Conservation (phyloP, 2,113 vertebrate genomes). For the Peucedramus taeniatus region DNA sequence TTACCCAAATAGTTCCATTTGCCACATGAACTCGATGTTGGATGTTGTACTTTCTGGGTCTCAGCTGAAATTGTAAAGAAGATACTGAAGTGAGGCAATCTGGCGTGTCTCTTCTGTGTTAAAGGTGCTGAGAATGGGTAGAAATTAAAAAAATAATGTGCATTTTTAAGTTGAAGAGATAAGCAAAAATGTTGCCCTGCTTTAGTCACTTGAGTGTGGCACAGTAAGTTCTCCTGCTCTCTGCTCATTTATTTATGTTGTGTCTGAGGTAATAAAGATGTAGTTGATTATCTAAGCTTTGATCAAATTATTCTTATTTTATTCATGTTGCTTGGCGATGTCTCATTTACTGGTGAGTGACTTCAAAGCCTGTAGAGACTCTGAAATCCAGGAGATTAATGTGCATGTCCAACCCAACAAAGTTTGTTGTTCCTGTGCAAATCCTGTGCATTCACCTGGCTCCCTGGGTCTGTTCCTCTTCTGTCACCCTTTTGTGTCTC, state of each 20-base stretch:
- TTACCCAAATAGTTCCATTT: not conserved
- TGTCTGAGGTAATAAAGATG: slow-evolving; percentile 3
- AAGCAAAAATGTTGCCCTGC: not conserved
- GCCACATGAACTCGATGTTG: not conserved
- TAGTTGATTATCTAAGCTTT: slow-evolving; percentile 19
- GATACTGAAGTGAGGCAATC: not conserved
- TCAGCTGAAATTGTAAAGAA: not conserved
- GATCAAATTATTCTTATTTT: slow-evolving; percentile 11
- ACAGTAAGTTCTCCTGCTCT: not conserved
- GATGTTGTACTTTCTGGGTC: not conserved
- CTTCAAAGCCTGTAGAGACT: slow-evolving; percentile 9
- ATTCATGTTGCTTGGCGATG: not conserved
- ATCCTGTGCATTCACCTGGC: not conserved
- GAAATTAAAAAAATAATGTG: not conserved
- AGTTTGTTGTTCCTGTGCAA: not conserved
- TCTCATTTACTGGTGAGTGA: not conserved
- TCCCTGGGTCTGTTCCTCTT: not conserved
- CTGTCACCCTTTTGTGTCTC: not conserved
- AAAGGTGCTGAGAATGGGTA: not conserved
- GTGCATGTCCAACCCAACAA: not conserved
- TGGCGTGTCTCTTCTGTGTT: not conserved
- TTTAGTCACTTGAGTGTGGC: not conserved
- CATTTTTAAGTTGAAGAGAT: not conserved
- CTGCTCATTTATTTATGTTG: not conserved
- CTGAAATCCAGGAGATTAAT: not conserved